Evolutionary conservation across 2,113 vertebrate species (phyloP), one percentile per base, ranked within the genome.

Genomic region (Falcunculus frontatus): DNA sequence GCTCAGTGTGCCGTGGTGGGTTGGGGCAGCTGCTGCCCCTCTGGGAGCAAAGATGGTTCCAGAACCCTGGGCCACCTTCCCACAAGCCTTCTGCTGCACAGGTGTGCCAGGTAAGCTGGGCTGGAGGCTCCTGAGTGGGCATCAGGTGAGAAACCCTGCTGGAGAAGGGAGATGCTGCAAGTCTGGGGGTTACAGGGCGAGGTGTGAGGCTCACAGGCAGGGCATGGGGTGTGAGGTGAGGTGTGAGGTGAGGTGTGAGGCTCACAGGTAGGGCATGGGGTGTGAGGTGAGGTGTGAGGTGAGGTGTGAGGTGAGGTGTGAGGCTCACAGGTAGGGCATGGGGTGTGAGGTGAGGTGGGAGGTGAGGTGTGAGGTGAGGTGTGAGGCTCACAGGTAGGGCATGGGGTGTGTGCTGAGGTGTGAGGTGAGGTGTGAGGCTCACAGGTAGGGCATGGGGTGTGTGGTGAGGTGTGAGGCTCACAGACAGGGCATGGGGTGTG

Each of bases 1-100:
- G 42, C 35, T 4, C 5, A 0, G 5, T 8, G n/a, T 44, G 69
- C 70, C 4, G 0, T 2, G 4, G 26, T 11, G 11, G 12, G 83
- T 23, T 6, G 27, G 44, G 64, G 60, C 4, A 33, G 53, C 89
- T 73, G 59, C 62, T 92, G 65, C 30, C 42, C 39, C 41, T 73
- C 2, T 5, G 9, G 23, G 50, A 52, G 32, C 21, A 77, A 29
- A 16, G 69, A 55, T 0, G 5, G 29, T 21, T 74, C 76, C 44
- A 3, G 68, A 79, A 73, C n/a, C 6, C 19, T 6, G 35, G 56
- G 23, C 35, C 3, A 1, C 46, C 53, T 73, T 85, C 57, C 44
- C 44, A 13, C 47, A 16, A 37, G 60, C 33, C 52, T 59, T 46
- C 42, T 19, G 37, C 72, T 33, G 47, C 50, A 12, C n/a, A 18